Base-by-base conservation (phyloP, 1,140 invertebrate species). In the Ooceraea biroi region DNA sequence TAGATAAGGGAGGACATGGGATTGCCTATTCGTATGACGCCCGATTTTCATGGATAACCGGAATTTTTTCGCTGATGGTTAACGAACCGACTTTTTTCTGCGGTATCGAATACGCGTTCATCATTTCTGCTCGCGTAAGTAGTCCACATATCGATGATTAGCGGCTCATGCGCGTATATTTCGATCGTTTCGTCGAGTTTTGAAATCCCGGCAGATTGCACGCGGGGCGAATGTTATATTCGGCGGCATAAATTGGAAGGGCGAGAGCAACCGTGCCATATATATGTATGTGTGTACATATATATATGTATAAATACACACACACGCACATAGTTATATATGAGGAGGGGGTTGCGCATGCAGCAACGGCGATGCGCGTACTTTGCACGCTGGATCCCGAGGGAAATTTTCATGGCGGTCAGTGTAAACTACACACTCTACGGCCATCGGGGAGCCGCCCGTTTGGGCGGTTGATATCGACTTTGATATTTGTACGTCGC, bases 351-450 rank as follows among this genome's bases (percentile, higher is more conserved):
- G 30, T 0, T 5, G 19, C 19, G 22, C 82, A 50, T 80, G 36
- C 66, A 68, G 73, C 48, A 73, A 84, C 57, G 48, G 27, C 69
- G 82, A 73, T 60, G 52, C 73, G 52, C 73, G 52, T 65, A 46
- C 66, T 84, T 72, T 76, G 68, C 85, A 60, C 85, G 30, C 52
- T 58, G 36, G 17, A 72, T 89, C 91, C 85, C 88, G 1, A 11
- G 91, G 91, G 92, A 93, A 92, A 93, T 93, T 92, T 92, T 91
- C 92, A 89, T 87, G 66, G 78, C 66, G 89, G 88, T 92, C 86
- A 87, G 84, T 80, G 85, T 89, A 88, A 91, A 92, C 90, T 89
- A 86, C 52, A 25, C 17, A 52, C 25, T 77, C 72, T 58, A 27
- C 19, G 68, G 57, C 52, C 65, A 46, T 69, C 50, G n/a, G 76